Evolutionary conservation across 2,797 vertebrate genomes (phyloP).

Genomic region (Propithecus deckenii): DNA sequence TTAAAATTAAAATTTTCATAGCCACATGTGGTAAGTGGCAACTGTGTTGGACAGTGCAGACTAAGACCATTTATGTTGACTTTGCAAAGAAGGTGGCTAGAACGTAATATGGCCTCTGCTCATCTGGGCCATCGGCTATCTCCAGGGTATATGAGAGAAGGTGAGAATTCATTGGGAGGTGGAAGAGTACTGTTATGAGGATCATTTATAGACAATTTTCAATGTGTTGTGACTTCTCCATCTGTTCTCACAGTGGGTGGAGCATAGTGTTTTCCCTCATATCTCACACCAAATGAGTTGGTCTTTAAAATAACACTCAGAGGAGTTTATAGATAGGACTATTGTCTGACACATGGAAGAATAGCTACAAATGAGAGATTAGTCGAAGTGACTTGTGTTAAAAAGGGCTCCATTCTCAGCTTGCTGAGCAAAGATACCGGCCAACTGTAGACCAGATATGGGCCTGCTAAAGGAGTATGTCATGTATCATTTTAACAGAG

Average conservation of each 20-base stretch:
- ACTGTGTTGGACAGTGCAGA: neutral
- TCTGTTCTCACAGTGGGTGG: neutral
- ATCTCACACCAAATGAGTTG: neutral
- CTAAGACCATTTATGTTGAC: neutral
- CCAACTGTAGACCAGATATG: neutral
- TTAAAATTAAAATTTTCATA: neutral
- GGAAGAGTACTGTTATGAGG: neutral
- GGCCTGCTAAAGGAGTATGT: neutral
- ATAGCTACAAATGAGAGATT: neutral
- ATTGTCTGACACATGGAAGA: neutral
- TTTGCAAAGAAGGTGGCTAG: neutral
- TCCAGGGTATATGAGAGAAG: neutral
- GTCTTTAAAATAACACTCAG: neutral
- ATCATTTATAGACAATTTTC: neutral
- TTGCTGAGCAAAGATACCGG: neutral
- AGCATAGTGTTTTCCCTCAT: neutral
- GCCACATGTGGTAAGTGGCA: neutral
- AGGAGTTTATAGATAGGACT: neutral
- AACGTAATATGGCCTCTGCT: neutral
- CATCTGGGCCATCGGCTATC: neutral
- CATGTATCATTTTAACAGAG: neutral
- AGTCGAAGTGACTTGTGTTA: neutral
- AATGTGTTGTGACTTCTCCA: neutral
- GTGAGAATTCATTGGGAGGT: neutral
- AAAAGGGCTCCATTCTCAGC: neutral